Evolutionary conservation across 2,113 vertebrate species (phyloP).

Genomic region (Notarius quadriscutis): DNA sequence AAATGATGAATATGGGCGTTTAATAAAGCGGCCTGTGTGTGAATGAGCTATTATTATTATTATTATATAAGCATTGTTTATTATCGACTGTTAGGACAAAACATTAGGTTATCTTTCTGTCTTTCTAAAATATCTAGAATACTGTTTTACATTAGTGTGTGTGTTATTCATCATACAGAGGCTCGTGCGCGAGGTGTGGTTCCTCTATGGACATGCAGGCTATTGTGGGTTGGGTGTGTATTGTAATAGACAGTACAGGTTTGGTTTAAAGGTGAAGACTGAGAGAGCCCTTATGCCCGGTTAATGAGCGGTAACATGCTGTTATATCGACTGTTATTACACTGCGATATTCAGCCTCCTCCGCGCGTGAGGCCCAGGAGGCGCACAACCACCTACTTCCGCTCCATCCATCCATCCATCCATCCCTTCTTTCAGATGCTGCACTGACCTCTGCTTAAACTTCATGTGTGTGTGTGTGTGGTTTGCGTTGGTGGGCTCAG

Average conservation of each 20-base stretch:
- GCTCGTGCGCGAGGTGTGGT: conserved; percentile 18
- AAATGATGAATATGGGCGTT: background rate
- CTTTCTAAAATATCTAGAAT: background rate
- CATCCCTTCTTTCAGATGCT: background rate
- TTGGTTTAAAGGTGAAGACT: background rate
- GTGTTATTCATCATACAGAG: background rate
- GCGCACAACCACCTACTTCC: background rate
- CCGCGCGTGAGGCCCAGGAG: background rate
- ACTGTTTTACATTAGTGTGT: background rate
- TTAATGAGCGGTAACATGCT: background rate
- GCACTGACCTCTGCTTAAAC: conserved; percentile 31
- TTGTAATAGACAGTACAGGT: background rate
- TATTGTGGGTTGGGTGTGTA: background rate
- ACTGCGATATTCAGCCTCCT: conserved; percentile 8
- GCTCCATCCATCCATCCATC: background rate
- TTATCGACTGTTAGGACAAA: background rate
- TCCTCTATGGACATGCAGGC: conserved; percentile 6
- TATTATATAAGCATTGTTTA: background rate
- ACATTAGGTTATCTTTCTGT: background rate
- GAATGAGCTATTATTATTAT: background rate
- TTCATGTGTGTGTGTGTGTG: background rate
- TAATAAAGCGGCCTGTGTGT: background rate
- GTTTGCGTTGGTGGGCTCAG: conserved; percentile 23
- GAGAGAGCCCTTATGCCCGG: background rate
- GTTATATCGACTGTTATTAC: background rate